Evolutionary conservation across 2,888 invertebrate genomes (phyloP).

Genomic region (Leptinotarsa juncta): DNA sequence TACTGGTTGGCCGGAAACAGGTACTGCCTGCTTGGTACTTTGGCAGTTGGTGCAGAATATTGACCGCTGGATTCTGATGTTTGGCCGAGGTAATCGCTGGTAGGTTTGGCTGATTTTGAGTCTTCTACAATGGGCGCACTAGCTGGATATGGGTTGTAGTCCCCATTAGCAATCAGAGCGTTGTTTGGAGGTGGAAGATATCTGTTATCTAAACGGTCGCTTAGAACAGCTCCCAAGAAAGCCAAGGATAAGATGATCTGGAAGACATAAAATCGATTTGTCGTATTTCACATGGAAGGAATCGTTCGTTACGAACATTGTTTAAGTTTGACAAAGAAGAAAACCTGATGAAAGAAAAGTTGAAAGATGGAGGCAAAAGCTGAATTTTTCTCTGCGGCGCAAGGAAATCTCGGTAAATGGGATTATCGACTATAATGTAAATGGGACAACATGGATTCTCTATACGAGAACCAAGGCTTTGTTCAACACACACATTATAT

Average conservation of each 20-base stretch:
- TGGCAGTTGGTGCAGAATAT: not conserved
- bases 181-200: slow-evolving; percentile 31
- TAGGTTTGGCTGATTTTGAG: slow-evolving; percentile 6
- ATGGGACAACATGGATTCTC: too few relatives aligned
- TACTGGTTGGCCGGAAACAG: slow-evolving; percentile 8
- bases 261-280: slow-evolving; percentile 22
- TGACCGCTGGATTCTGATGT: not conserved
- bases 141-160: slow-evolving; percentile 13
- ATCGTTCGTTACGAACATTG: not conserved
- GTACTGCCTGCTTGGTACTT: slow-evolving; percentile 15
- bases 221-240: slow-evolving; percentile 40
- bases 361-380: too few relatives aligned
- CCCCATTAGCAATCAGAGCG: slow-evolving; percentile 16
- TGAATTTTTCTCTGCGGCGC: too few relatives aligned
- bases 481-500: too few relatives aligned
- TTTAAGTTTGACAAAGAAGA: not conserved
- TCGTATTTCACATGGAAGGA: not conserved
- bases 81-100: not conserved
- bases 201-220: slow-evolving; percentile 51
- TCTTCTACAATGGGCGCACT: slow-evolving; percentile 2
- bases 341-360: not conserved
- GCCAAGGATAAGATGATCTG: slow-evolving; percentile 44
- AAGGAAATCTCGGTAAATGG: too few relatives aligned
- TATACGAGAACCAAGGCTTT: too few relatives aligned
- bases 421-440: too few relatives aligned